Percentiles rank a stretch among this genome's conserved stretches.
phyloP scores from a whole-genome alignment of 2,888 invertebrate species.

The Catonia carolina region DNA sequence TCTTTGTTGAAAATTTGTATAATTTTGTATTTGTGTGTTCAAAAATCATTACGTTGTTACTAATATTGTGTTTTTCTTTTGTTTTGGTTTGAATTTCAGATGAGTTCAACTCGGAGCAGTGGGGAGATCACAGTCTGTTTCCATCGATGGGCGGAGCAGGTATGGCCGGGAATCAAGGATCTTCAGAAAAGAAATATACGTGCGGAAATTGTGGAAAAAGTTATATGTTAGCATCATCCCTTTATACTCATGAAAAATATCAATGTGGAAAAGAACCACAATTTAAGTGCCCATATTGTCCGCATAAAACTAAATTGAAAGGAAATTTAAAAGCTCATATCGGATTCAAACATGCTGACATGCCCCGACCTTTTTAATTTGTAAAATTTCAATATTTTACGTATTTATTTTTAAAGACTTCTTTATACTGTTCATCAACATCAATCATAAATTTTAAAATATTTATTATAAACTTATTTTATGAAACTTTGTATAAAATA shows the following conservation, averaged over 20 bases:
- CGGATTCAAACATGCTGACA: slow-evolving; percentile 25
- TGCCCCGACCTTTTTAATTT: not conserved
- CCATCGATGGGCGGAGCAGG: not conserved
- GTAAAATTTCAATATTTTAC: too few species aligned
- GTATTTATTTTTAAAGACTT: too few species aligned
- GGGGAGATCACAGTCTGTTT: slow-evolving; percentile 1
- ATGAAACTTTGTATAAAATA: too few species aligned
- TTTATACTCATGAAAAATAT: slow-evolving; percentile 27
- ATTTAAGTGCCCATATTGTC: slow-evolving; percentile 44
- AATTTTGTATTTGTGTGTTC: too few species aligned
- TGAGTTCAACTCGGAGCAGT: not conserved
- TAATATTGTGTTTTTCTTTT: too few species aligned
- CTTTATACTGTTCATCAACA: too few species aligned
- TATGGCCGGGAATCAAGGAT: not conserved
- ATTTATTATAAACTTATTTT: too few species aligned
- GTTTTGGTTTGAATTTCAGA: not conserved
- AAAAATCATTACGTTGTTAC: too few species aligned
- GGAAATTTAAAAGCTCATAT: slow-evolving; percentile 45
- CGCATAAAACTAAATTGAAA: slow-evolving; percentile 42
- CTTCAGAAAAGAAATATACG: not conserved
- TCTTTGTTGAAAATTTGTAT: too few species aligned
- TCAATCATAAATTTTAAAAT: too few species aligned
- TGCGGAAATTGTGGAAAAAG: slow-evolving; percentile 19
- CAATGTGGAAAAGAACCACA: slow-evolving; percentile 35
- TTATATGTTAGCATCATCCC: slow-evolving; percentile 18